Conservation (phyloP, 92 coral and sea anemone genomes). For the Porites cylindrica region DNA sequence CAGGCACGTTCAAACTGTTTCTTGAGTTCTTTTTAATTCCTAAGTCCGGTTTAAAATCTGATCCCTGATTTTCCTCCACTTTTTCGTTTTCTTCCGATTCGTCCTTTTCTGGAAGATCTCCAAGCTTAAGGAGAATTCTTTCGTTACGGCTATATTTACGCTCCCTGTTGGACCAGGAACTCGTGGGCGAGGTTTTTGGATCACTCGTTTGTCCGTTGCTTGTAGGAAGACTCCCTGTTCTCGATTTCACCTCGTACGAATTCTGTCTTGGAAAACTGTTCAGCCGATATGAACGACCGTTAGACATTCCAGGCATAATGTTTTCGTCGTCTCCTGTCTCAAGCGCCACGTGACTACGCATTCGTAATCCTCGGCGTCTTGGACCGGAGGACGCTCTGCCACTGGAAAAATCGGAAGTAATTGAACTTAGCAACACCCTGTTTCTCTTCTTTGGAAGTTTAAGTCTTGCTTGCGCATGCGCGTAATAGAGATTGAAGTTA, state of each 20-base stretch:
- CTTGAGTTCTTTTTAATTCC: not conserved
- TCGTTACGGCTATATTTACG: conserved; percentile 72
- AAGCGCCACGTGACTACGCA: conserved; percentile 57
- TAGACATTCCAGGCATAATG: not conserved
- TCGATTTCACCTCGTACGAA: not conserved
- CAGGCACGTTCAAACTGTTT: conserved; percentile 35
- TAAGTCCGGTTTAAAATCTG: not conserved
- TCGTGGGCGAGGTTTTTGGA: conserved; percentile 37
- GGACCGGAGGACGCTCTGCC: conserved; percentile 36
- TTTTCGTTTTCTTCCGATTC: conserved; percentile 58
- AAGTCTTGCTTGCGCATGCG: conserved; percentile 92
- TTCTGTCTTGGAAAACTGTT: conserved; percentile 20
- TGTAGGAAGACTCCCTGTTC: conserved; percentile 61
- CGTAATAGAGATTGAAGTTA: conserved; percentile 86
- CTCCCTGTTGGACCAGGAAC: conserved; percentile 46
- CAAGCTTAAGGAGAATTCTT: conserved; percentile 65
- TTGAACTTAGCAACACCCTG: conserved; percentile 70
- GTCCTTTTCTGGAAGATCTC: conserved; percentile 82
- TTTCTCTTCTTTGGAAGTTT: conserved; percentile 79
- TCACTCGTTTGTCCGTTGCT: conserved; percentile 41
- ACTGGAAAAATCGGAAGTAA: conserved; percentile 77
- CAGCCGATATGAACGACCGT: conserved; percentile 6
- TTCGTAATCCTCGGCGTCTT: conserved; percentile 72
- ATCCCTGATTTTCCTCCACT: not conserved
- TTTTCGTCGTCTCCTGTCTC: conserved; percentile 45